phyloP scores from a whole-genome alignment of 1,140 invertebrate species.

The Drosophila albomicans region DNA sequence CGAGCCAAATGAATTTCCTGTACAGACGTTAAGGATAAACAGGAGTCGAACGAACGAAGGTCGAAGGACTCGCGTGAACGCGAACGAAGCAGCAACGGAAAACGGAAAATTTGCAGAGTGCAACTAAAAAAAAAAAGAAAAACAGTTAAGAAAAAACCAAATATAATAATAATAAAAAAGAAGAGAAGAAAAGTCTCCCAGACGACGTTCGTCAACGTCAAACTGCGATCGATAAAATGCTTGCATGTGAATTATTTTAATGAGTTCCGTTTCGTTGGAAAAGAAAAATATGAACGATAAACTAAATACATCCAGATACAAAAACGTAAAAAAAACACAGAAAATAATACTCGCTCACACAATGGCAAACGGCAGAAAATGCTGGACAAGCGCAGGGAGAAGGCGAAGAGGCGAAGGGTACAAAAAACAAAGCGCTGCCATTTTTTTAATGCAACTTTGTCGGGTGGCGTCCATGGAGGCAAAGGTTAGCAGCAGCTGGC shows the following conservation, averaged over 20 bases:
- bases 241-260: slow-evolving; percentile 83
- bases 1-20: slow-evolving; percentile 79
- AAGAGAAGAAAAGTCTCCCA: slow-evolving; percentile 46
- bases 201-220: slow-evolving; percentile 79
- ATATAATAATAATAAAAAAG: slow-evolving; percentile 36
- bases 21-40: slow-evolving; percentile 58
- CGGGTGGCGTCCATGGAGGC: slow-evolving; percentile 13
- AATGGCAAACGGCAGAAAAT: slow-evolving; percentile 42
- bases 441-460: slow-evolving; percentile 54
- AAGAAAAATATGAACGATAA: slow-evolving; percentile 80
- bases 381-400: background rate
- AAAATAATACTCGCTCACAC: slow-evolving; percentile 25
- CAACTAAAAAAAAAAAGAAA: slow-evolving; percentile 57
- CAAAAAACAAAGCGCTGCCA: slow-evolving; percentile 58
- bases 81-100: slow-evolving; percentile 57
- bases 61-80: slow-evolving; percentile 24
- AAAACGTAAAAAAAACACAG: slow-evolving; percentile 32
- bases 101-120: slow-evolving; percentile 75
- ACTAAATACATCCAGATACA: slow-evolving; percentile 76
- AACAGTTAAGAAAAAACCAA: slow-evolving; percentile 52
- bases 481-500: slow-evolving; percentile 44
- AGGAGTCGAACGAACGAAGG: slow-evolving; percentile 33
- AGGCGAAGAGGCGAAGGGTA: slow-evolving; percentile 15
- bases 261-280: slow-evolving; percentile 81
- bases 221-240: slow-evolving; percentile 78